phyloP scores from a whole-genome alignment of 2,113 vertebrate genomes.

The Neotoma lepida region DNA sequence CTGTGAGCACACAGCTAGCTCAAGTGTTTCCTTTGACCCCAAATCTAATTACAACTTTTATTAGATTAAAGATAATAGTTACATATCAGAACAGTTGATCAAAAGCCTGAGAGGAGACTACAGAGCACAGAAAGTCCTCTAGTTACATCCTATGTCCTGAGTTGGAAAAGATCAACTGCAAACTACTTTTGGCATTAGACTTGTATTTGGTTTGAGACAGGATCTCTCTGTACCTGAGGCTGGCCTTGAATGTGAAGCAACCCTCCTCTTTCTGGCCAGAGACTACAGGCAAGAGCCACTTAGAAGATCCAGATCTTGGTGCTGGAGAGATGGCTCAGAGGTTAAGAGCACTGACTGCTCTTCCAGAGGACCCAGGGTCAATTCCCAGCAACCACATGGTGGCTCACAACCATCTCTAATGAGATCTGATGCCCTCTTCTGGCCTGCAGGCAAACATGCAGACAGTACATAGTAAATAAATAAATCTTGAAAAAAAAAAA shows the following conservation, averaged over 20 bases:
- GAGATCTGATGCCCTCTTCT: no score
- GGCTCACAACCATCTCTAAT: neutral
- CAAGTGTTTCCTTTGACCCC: conserved; percentile 63
- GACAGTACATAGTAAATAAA: no score
- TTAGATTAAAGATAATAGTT: conserved; percentile 69
- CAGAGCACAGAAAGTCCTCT: conserved; percentile 25
- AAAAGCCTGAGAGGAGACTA: neutral
- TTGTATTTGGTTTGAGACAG: neutral
- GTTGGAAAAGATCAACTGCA: conserved; percentile 20
- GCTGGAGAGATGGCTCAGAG: neutral
- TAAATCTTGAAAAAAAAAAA: no score
- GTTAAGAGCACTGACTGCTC: neutral
- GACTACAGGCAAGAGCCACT: neutral
- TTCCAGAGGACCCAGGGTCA: neutral
- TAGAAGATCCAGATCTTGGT: neutral
- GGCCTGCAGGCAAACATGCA: no score
- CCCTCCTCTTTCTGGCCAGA: neutral
- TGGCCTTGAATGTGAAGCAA: neutral
- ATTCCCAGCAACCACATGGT: neutral
- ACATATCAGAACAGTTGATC: conserved; percentile 49
- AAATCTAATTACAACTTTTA: conserved; percentile 64
- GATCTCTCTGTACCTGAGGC: neutral
- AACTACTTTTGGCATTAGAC: neutral
- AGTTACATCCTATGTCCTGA: neutral
- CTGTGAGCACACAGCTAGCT: conserved; percentile 51